Base-by-base conservation (phyloP, 2,888 invertebrate genomes). In the Alitta virens region DNA sequence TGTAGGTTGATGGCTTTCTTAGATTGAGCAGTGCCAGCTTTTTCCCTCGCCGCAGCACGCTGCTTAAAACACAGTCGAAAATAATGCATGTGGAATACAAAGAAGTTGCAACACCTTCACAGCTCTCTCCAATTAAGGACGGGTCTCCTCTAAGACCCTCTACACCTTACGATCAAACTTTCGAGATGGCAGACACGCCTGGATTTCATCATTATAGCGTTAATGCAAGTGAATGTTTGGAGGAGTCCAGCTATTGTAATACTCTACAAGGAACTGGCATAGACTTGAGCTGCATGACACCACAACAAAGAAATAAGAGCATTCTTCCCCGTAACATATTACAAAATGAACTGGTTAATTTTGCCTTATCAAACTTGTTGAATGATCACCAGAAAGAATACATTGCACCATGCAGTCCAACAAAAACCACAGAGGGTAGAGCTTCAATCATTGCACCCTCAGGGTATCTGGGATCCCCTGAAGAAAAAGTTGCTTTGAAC, bases 151-250 rank as follows among this genome's bases (percentile, higher is more conserved):
- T n/a, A 7, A 23, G 51, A 2, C 61, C 38, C 12, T 33, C 40
- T 18, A 52, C 46, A 33, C 21, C 33, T 24, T 51, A 50, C 38
- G 50, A 58, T 18, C 25, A 49, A 18, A 63, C 60, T 24, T 49
- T 62, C 33, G 43, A 56, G 52, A 18, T 62, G 40, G 51, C 58
- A n/a, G 62, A 52, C 18, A 49, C 52, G 3, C 59, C 62, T 46
- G 59, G 21, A 25, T 66, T 53, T 51, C 62, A 60, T 2, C 67
- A 67, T 27, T 67, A 57, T 58, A 67, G 67, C 40, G 43, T 67
- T 1, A 63, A 67, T 27, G 60, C 60, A 23, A 65, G 59, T 2
- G 56, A 60, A 12, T 55, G 59, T 38, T 21, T 65, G 33, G 51
- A 23, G 1, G 27, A 14, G 24, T 26, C 12, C 2, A 56, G 60